phyloP scores from a whole-genome alignment of 2,888 invertebrate species.

The Tribolium freemani region DNA sequence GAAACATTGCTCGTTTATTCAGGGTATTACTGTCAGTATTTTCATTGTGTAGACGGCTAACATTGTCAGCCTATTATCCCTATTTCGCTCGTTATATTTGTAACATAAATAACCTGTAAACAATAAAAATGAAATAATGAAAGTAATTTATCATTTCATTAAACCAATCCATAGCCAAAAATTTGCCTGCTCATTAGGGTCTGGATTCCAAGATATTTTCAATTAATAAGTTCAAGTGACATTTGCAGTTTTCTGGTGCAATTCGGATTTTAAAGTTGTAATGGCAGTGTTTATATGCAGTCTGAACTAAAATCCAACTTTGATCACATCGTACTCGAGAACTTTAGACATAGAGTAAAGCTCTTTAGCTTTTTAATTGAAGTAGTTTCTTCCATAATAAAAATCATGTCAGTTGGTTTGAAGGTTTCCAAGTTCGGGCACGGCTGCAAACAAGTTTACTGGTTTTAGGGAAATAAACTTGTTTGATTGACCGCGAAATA shows the following conservation, averaged over 20 bases:
- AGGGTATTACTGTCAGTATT: constrained; percentile 37
- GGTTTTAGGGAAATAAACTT: neutral
- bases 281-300: constrained; percentile 6
- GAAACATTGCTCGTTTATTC: constrained; percentile 32
- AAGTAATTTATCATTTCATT: constrained; percentile 14
- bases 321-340: neutral
- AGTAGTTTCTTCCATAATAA: neutral
- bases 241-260: neutral
- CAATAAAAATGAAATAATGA: constrained; percentile 23
- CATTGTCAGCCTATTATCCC: constrained; percentile 36
- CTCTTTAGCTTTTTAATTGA: neutral
- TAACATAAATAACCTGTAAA: constrained; percentile 19
- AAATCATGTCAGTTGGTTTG: neutral
- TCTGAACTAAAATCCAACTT: neutral
- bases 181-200: too few relatives aligned
- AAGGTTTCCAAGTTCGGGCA: neutral
- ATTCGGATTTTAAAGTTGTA: constrained; percentile 2
- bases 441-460: neutral
- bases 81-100: constrained; percentile 22
- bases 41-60: constrained; percentile 29
- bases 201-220: too few relatives aligned
- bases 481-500: neutral
- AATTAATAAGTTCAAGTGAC: neutral
- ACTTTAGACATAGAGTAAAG: neutral
- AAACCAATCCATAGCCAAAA: neutral